Conservation (phyloP, 2,113 vertebrate genomes). For the Sander vitreus region DNA sequence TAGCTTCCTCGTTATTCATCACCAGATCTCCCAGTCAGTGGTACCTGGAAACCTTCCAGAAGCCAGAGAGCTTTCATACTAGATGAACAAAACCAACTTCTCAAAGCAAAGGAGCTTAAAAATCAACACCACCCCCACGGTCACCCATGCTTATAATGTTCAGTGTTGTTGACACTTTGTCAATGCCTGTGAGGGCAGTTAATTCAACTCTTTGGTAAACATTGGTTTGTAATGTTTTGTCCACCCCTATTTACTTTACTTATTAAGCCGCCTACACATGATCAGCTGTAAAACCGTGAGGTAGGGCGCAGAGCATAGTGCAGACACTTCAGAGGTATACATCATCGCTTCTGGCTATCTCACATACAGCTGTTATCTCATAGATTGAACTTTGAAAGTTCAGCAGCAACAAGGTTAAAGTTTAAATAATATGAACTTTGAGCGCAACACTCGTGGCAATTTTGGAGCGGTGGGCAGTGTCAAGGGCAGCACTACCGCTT, state of each 20-base stretch:
- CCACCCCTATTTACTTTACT: neutral
- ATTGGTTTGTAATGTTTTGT: constrained; percentile 5
- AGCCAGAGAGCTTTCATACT: neutral
- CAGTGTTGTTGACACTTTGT: constrained; percentile 7
- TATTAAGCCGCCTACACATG: too few relatives aligned
- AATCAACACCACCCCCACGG: constrained; percentile 28
- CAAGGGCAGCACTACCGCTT: too few relatives aligned
- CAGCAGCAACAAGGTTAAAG: too few relatives aligned
- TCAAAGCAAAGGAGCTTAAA: constrained; percentile 23
- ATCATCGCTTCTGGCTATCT: too few relatives aligned
- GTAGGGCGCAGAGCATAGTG: too few relatives aligned
- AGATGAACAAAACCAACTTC: constrained; percentile 3
- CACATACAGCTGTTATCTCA: too few relatives aligned
- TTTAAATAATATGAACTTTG: too few relatives aligned
- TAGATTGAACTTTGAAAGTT: too few relatives aligned
- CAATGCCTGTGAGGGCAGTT: neutral
- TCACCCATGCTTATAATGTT: constrained; percentile 3
- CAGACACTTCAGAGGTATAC: too few relatives aligned
- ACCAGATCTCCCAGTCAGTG: neutral
- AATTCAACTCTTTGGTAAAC: neutral
- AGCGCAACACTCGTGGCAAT: too few relatives aligned
- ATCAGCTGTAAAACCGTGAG: too few relatives aligned
- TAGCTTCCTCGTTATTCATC: neutral
- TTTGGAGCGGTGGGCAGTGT: too few relatives aligned
- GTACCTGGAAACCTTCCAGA: neutral